These are phyloP conservation scores for Ophion costatus DNA, from an alignment of 2,888 invertebrate species.

Conservation along the genomic window DNA sequence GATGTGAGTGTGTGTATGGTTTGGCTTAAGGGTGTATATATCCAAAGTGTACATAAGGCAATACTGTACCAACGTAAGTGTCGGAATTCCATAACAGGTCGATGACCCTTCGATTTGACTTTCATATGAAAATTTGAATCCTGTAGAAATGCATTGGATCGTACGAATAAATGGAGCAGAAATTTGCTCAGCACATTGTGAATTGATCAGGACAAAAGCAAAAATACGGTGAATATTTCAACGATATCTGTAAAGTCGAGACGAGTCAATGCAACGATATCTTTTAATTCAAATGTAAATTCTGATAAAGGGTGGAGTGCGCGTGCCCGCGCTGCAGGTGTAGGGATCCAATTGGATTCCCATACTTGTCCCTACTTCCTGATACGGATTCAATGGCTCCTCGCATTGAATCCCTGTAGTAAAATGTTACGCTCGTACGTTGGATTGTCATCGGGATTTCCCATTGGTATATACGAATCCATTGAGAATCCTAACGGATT, in stretches of 20 bases:
- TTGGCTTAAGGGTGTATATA: neutral
- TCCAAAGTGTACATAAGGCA: slow-evolving; percentile 20
- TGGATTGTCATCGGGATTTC: too few relatives aligned
- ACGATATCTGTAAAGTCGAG: neutral
- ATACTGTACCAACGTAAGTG: slow-evolving; percentile 24
- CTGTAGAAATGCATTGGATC: neutral
- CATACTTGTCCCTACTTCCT: too few relatives aligned
- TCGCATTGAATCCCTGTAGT: too few relatives aligned
- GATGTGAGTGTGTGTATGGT: too few relatives aligned
- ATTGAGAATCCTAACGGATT: too few relatives aligned
- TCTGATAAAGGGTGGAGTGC: neutral
- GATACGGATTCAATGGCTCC: too few relatives aligned
- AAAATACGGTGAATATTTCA: neutral
- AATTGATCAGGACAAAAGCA: neutral
- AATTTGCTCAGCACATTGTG: neutral
- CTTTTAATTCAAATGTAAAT: neutral
- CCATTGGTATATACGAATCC: too few relatives aligned
- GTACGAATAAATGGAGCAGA: neutral
- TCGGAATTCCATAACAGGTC: slow-evolving; percentile 43
- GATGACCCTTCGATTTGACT: slow-evolving; percentile 59
- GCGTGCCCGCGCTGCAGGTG: too few relatives aligned
- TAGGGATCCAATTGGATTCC: too few relatives aligned
- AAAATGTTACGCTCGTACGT: too few relatives aligned
- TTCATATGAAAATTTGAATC: slow-evolving; percentile 37
- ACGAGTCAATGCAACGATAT: neutral